Conservation (phyloP, 1,140 invertebrate species). For the Microplitis mediator region DNA sequence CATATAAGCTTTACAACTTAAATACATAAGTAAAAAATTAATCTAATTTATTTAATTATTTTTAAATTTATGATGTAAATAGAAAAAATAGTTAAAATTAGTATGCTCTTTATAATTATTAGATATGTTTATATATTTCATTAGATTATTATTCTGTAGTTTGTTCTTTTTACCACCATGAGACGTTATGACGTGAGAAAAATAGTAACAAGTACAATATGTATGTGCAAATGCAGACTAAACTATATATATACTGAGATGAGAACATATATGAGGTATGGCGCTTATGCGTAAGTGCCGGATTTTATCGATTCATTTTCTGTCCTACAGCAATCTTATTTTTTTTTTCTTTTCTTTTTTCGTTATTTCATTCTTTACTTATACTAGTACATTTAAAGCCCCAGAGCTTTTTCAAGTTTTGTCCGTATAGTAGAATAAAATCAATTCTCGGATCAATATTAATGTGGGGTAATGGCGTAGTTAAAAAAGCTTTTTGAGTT, state of each 20-base stretch:
- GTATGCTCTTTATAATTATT: neutral
- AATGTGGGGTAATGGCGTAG: too few species aligned
- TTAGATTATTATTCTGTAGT: conserved; percentile 29
- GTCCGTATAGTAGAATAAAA: too few species aligned
- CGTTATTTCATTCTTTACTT: neutral
- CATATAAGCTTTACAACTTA: conserved; percentile 37
- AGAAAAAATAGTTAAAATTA: too few species aligned
- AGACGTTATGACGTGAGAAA: conserved; percentile 27
- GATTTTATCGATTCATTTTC: conserved; percentile 24
- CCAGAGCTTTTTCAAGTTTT: conserved; percentile 26
- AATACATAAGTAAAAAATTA: neutral
- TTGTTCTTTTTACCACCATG: neutral
- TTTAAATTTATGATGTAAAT: too few species aligned
- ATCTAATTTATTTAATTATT: too few species aligned
- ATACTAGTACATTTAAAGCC: neutral
- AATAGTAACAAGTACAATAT: conserved; percentile 22
- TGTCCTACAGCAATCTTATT: neutral
- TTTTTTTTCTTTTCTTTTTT: conserved; percentile 4
- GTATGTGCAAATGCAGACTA: too few species aligned
- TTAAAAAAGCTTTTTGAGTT: too few species aligned
- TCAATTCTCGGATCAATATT: too few species aligned
- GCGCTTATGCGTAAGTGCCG: conserved; percentile 27
- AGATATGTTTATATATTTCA: conserved; percentile 25
- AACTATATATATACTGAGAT: too few species aligned
- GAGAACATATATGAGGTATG: conserved; percentile 18